Base-by-base conservation (phyloP, 2,113 vertebrate species). In the Hippocampus abdominalis region DNA sequence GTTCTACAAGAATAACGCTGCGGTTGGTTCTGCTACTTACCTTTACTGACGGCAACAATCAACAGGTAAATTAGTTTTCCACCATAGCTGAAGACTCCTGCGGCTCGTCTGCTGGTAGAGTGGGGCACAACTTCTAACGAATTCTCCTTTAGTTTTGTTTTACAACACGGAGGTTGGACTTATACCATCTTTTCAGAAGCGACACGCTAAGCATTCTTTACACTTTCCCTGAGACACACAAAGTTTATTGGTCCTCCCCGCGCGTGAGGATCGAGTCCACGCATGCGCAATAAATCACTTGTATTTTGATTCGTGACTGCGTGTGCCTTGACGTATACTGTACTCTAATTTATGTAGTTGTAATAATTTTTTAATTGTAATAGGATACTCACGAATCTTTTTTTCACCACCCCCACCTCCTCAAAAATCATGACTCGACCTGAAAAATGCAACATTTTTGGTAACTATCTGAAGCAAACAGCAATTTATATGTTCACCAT, bases 11-110 rank as follows among this genome's bases (percentile, higher is more conserved):
- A 5, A 36, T 36, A 36, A 36, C 27, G 27, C 3, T 6, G 32
- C 32, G 6, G 6, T 6, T 36, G 32, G 32, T 36, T 1, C 15
- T 3, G 59, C 8, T 40, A 81, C 84, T 88, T 65, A 88, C 86
- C 86, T 59, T 23, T 69, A 69, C 18, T 64, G 56, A 61, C 36
- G 23, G 27, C 42, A 15, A 15, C 15, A 20, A 25, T 76, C 66
- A 85, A 84, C 56, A 85, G 77, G 79, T 85, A 64, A 71, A 46
- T 29, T 56, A 40, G 13, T 32, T 3, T 11, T 18, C 70, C 79
- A 77, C 66, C 79, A 78, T 77, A 3, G 54, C 42, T 15, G 54
- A 64, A 23, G 27, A 18, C 51, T 25, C 36, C 48, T 74, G 36
- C 51, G 25, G 48, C 51, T 68, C 2, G 39, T 27, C 18, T 3